These are phyloP conservation scores for Adelosebastes latens DNA, from an alignment of 2,797 vertebrate species.

Conservation along the genomic window DNA sequence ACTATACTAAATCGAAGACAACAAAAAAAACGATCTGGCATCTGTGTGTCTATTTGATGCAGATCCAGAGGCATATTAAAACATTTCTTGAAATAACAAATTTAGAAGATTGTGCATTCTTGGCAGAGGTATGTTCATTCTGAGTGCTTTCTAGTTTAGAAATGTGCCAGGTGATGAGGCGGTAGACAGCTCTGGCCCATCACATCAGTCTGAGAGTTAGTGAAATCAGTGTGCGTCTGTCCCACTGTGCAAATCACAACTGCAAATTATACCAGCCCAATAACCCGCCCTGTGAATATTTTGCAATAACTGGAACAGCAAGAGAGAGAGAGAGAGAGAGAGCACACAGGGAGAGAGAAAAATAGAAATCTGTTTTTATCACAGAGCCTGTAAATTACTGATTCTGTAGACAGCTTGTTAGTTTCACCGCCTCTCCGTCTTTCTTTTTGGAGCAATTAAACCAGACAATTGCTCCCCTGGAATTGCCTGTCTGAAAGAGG, in stretches of 20 bases:
- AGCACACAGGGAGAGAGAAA: conserved; percentile 6
- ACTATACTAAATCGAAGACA: neutral
- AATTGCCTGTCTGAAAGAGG: conserved; percentile 74
- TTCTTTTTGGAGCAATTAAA: conserved; percentile 82
- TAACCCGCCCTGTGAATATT: conserved; percentile 53
- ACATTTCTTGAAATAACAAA: conserved; percentile 13
- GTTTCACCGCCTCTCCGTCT: conserved; percentile 72
- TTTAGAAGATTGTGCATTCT: neutral
- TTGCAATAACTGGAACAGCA: conserved; percentile 56
- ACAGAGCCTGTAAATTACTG: conserved; percentile 74
- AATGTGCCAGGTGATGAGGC: conserved; percentile 41
- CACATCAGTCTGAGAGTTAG: conserved; percentile 47
- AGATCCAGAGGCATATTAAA: conserved; percentile 14
- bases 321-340: conserved; percentile 15
- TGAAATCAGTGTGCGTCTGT: conserved; percentile 46
- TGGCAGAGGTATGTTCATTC: neutral
- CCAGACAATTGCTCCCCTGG: conserved; percentile 78
- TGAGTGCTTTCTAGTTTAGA: conserved; percentile 25
- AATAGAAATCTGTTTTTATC: conserved; percentile 71
- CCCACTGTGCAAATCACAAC: conserved; percentile 54
- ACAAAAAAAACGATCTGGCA: neutral
- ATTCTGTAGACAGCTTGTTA: conserved; percentile 84
- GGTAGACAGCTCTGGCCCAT: conserved; percentile 34
- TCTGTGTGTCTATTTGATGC: neutral
- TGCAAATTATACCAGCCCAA: conserved; percentile 48